phyloP scores from a whole-genome alignment of 37 sponge, comb jelly and placozoan species.

The Eunapius fragilis region DNA sequence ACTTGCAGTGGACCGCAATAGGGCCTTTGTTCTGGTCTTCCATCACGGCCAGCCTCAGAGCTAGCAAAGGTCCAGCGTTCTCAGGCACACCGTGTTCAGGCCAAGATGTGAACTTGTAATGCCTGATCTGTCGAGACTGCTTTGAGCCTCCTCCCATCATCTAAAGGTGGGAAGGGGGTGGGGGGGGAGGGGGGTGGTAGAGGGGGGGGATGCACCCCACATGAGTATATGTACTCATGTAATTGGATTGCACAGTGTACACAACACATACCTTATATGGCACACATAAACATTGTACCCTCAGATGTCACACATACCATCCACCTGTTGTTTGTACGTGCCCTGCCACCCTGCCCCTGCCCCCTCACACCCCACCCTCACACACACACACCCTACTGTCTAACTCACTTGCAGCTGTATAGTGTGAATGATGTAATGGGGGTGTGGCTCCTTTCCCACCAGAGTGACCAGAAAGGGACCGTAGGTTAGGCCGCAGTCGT shows the following conservation, averaged over 20 bases:
- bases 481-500: not conserved
- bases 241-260: no score
- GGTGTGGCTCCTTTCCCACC: not conserved
- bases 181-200: not conserved
- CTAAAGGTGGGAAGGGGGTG: no score
- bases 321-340: not conserved
- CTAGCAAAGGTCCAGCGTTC: constrained; percentile 23
- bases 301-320: not conserved
- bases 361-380: not conserved
- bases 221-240: not conserved
- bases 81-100: constrained; percentile 65
- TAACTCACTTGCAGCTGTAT: constrained; percentile 16
- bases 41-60: not conserved
- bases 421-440: constrained; percentile 14
- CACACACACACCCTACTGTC: not conserved
- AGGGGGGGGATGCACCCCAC: not conserved
- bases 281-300: not conserved
- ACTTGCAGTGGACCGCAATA: constrained; percentile 69
- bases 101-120: constrained; percentile 63
- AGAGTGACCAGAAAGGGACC: constrained; percentile 28
- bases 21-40: constrained; percentile 8
- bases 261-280: no score
- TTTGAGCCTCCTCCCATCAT: not conserved
- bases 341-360: not conserved
- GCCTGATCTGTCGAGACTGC: constrained; percentile 7